These are phyloP conservation scores for Proterorhinus semilunaris DNA, from an alignment of 2,113 vertebrate species.

Conservation along the genomic window DNA sequence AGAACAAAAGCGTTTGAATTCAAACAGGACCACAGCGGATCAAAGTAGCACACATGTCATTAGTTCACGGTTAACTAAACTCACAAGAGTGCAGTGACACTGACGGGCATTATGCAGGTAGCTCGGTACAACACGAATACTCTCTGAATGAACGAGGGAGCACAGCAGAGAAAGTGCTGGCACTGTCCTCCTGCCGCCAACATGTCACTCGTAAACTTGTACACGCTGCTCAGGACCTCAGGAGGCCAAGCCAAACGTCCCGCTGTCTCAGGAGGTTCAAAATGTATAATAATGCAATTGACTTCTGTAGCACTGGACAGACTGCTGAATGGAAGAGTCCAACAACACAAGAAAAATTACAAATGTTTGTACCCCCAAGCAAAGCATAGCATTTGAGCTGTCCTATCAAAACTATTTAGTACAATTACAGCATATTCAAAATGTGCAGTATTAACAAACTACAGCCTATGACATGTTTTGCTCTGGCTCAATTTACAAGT, in stretches of 20 bases:
- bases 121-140: slow-evolving; percentile 24
- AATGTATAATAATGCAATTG: background rate
- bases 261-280: slow-evolving; percentile 3
- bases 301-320: too few relatives aligned
- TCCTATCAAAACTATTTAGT: too few relatives aligned
- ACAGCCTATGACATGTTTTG: background rate
- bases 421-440: too few relatives aligned
- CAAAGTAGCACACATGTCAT: background rate
- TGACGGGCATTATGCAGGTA: slow-evolving; percentile 6
- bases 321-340: too few relatives aligned
- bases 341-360: too few relatives aligned
- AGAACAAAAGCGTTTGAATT: background rate
- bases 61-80: slow-evolving; percentile 1
- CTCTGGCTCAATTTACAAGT: background rate
- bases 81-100: background rate
- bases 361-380: too few relatives aligned
- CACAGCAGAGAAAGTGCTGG: background rate
- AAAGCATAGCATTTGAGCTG: too few relatives aligned
- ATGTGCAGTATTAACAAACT: too few relatives aligned
- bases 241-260: slow-evolving; percentile 19
- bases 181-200: slow-evolving; percentile 20
- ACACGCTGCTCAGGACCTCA: slow-evolving; percentile 24
- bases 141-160: background rate
- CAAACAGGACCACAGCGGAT: background rate
- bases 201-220: slow-evolving; percentile 29